Evolutionary conservation across 1,140 invertebrate species (phyloP), one percentile per base, ranked within the genome.

Genomic region (Drosophila pandora): DNA sequence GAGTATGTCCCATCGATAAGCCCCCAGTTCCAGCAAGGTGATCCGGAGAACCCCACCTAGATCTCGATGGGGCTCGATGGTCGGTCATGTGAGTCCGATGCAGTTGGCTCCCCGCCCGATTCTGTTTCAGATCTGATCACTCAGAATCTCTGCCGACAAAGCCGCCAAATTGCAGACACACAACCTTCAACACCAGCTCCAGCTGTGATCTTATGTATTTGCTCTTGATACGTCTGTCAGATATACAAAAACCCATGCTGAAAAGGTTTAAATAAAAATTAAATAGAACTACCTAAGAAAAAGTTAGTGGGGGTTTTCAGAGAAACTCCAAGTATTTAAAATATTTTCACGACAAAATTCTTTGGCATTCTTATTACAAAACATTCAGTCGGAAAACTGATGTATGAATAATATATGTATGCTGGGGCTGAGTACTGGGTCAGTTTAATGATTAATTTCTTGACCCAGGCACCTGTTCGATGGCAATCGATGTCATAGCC

Each of bases 121-220:
- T 4, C 10, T 47, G 9, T 10, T 3, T 39, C 23, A 57, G 65
- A 69, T 69, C 45, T 54, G 58, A 83, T 76, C 80, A 67, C 54
- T 67, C 49, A 70, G 55, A 60, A 47, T 50, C 34, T 39, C 32
- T 54, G 41, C 23, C 43, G 43, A 47, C 43, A 47, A 47, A 47
- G 21, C 12, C 34, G 2, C 34, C 34, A 37, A 37, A 37, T 37
- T 37, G 34, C 34, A 37, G 34, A 41, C 52, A 83, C 76, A 65
- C 58, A 70, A 39, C 57, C 61, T 87, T 81, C 74, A 87, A 78
- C 81, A 53, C 82, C 64, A 63, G 17, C 82, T 87, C 74, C 78
- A 85, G 41, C 41, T 43, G 41, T 43, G 41, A 43, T 43, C 41
- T 43, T 21, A 43, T 43, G 41, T 43, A 43, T 43, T 43, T 43